Percentiles rank a stretch among this genome's conserved stretches.
phyloP scores from a whole-genome alignment of 2,113 vertebrate genomes.

The Ceyx cyanopectus region DNA sequence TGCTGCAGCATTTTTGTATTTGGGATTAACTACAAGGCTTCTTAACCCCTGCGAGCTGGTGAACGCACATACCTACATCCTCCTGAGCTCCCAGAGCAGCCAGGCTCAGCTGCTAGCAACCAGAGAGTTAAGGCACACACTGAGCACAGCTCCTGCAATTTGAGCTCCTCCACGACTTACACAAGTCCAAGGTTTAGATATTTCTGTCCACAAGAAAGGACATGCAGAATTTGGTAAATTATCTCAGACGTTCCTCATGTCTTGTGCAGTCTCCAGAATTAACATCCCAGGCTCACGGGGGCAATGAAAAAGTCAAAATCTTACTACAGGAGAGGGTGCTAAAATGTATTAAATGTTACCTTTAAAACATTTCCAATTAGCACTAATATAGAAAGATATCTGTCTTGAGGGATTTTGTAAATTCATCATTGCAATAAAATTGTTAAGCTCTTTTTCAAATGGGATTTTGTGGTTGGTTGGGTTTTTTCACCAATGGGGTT shows the following conservation, averaged over 20 bases:
- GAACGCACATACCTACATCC: background rate
- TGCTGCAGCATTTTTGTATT: conserved; percentile 48
- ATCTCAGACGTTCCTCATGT: conserved; percentile 21
- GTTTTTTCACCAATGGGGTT: background rate
- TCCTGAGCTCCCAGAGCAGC: background rate
- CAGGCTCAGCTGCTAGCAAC: background rate
- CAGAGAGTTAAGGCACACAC: conserved; percentile 32
- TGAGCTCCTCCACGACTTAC: conserved; percentile 18
- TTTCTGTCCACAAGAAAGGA: conserved; percentile 44
- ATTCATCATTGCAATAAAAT: background rate
- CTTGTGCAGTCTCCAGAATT: background rate
- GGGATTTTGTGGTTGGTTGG: background rate
- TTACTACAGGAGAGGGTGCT: background rate
- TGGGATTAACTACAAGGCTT: conserved; percentile 58
- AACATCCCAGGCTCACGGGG: background rate
- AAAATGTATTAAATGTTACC: conserved; percentile 49
- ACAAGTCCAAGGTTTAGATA: conserved; percentile 25
- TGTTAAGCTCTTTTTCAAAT: conserved; percentile 3
- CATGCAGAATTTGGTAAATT: conserved; percentile 28
- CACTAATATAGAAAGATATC: conserved; percentile 17
- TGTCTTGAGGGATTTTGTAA: background rate
- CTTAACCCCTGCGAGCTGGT: conserved; percentile 56
- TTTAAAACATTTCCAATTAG: conserved; percentile 44
- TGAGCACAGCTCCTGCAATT: background rate
- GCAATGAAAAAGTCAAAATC: conserved; percentile 54